phyloP scores from a whole-genome alignment of 2,888 invertebrate genomes.

The Axea sp. region DNA sequence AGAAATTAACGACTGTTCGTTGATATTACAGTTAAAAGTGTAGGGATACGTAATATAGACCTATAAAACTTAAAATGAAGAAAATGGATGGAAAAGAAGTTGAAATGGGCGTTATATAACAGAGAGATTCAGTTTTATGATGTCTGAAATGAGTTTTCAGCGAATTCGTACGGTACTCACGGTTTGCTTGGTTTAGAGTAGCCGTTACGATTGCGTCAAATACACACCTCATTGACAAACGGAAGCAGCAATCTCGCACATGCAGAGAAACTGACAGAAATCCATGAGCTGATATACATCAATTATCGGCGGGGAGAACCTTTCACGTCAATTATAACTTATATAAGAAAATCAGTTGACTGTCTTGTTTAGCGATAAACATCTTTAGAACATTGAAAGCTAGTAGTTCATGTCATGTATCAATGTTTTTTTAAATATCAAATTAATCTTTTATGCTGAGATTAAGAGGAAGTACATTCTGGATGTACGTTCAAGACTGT shows the following conservation, averaged over 20 bases:
- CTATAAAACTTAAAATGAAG: too few relatives aligned
- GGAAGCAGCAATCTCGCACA: constrained; percentile 27
- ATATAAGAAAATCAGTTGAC: constrained; percentile 54
- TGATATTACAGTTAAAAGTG: too few relatives aligned
- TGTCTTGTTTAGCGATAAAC: constrained; percentile 50
- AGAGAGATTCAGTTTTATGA: constrained; percentile 40
- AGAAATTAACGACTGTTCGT: too few relatives aligned
- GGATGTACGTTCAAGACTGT: constrained; percentile 16
- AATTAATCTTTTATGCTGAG: constrained; percentile 42
- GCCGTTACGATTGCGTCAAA: constrained; percentile 41
- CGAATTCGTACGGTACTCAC: constrained; percentile 65
- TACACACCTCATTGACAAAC: constrained; percentile 37
- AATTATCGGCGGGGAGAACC: constrained; percentile 47
- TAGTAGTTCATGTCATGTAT: constrained; percentile 54
- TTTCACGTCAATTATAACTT: constrained; percentile 61
- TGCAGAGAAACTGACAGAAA: constrained; percentile 45
- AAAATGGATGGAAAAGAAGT: too few relatives aligned
- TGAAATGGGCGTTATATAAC: too few relatives aligned
- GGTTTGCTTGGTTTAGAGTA: constrained; percentile 25
- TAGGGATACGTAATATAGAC: too few relatives aligned
- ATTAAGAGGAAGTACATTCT: constrained; percentile 43
- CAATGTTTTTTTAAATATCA: constrained; percentile 53
- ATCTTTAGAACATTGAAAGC: constrained; percentile 49
- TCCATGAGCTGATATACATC: constrained; percentile 52
- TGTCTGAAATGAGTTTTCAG: constrained; percentile 51